Percentiles rank a stretch among this genome's conserved stretches.
phyloP scores from a whole-genome alignment of 2,797 vertebrate genomes.

The Sebastes aleutianus region DNA sequence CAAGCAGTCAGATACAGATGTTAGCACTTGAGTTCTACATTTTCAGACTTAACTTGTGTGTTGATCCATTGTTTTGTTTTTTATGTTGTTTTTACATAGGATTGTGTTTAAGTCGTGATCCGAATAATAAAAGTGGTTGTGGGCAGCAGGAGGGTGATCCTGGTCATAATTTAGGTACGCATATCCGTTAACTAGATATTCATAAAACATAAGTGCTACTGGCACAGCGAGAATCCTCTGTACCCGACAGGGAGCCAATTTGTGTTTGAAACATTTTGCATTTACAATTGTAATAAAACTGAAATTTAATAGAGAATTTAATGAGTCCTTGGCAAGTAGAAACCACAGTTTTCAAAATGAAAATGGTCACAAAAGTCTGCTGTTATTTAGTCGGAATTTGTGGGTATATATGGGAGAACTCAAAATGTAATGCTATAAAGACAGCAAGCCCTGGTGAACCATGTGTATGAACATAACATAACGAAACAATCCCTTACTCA shows the following conservation, averaged over 20 bases:
- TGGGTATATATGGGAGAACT: neutral
- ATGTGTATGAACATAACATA: neutral
- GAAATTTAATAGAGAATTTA: neutral
- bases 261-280: neutral
- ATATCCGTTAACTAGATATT: neutral
- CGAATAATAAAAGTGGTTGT: neutral
- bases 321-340: neutral
- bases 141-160: neutral
- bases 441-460: neutral
- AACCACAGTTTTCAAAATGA: neutral
- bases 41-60: neutral
- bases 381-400: neutral
- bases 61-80: neutral
- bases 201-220: neutral
- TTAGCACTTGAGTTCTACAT: neutral
- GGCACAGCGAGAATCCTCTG: neutral
- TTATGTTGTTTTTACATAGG: neutral
- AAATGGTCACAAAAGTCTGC: neutral
- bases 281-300: constrained; percentile 8
- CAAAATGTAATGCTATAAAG: neutral
- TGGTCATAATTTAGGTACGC: neutral
- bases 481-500: neutral
- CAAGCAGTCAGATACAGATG: neutral
- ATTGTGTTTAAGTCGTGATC: neutral
- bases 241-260: neutral